A percentile compares a stretch with the other conserved stretches of the same genome.
Evolutionary conservation across 2,113 vertebrate genomes (phyloP).

Genomic region (Chrysochloris asiatica): DNA sequence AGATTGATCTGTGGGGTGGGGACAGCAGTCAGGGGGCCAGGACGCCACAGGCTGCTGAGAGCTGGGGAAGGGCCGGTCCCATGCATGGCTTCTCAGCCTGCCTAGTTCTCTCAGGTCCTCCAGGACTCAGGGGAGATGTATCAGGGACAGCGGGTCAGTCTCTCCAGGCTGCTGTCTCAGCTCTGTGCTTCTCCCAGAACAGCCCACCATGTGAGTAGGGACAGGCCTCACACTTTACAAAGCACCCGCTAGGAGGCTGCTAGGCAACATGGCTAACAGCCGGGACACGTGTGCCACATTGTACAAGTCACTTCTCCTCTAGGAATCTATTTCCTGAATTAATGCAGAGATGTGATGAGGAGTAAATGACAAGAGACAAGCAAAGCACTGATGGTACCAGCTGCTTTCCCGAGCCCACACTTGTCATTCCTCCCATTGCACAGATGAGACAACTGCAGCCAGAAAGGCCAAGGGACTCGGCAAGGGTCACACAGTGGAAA

Average conservation of each 20-base stretch:
- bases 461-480: background rate
- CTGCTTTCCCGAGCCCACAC: too few species aligned
- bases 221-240: background rate
- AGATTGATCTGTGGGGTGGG: constrained; percentile 89
- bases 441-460: background rate
- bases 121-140: background rate
- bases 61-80: background rate
- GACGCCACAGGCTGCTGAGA: fast-evolving
- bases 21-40: background rate
- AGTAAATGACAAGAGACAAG: background rate
- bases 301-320: background rate
- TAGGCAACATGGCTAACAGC: background rate
- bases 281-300: background rate
- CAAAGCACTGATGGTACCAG: background rate
- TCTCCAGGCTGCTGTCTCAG: too few species aligned
- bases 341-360: fast-evolving
- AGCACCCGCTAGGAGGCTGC: background rate
- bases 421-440: background rate
- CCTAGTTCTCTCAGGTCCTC: background rate
- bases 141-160: background rate
- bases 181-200: fast-evolving
- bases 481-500: background rate
- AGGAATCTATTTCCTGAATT: background rate
- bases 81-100: background rate
- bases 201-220: background rate